A percentile compares a stretch with the other conserved stretches of the same genome.
phyloP scores from a whole-genome alignment of 2,888 invertebrate species.

The Hydraecia micacea region DNA sequence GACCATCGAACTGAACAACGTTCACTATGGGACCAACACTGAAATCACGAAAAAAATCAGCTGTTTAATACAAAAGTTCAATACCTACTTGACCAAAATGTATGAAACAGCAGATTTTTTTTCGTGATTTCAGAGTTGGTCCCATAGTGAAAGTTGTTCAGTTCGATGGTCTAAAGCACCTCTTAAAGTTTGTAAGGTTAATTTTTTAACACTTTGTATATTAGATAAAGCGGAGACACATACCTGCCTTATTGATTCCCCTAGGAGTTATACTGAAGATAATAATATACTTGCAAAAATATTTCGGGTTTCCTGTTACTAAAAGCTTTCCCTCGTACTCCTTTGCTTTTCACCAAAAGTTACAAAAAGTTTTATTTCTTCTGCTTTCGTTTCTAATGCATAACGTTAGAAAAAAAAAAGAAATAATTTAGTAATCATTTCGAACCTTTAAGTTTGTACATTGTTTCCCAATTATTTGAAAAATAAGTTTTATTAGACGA shows the following conservation, averaged over 20 bases:
- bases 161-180: too few relatives aligned
- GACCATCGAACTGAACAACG: too few relatives aligned
- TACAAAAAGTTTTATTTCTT: neutral
- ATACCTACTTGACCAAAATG: too few relatives aligned
- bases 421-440: neutral
- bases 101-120: too few relatives aligned
- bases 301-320: neutral
- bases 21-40: too few relatives aligned
- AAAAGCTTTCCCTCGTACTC: slow-evolving; percentile 19
- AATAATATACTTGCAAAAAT: neutral
- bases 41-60: too few relatives aligned
- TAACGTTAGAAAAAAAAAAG: too few relatives aligned
- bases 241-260: neutral
- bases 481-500: neutral
- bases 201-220: too few relatives aligned
- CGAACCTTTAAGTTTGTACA: neutral
- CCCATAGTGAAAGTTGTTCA: too few relatives aligned
- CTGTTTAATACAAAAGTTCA: too few relatives aligned
- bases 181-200: too few relatives aligned
- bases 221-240: neutral
- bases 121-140: too few relatives aligned
- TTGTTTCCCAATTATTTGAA: neutral
- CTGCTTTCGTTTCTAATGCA: neutral
- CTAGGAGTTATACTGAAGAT: neutral
- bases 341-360: neutral